Conservation (phyloP, 2,797 vertebrate genomes). For the Fratercula arctica region DNA sequence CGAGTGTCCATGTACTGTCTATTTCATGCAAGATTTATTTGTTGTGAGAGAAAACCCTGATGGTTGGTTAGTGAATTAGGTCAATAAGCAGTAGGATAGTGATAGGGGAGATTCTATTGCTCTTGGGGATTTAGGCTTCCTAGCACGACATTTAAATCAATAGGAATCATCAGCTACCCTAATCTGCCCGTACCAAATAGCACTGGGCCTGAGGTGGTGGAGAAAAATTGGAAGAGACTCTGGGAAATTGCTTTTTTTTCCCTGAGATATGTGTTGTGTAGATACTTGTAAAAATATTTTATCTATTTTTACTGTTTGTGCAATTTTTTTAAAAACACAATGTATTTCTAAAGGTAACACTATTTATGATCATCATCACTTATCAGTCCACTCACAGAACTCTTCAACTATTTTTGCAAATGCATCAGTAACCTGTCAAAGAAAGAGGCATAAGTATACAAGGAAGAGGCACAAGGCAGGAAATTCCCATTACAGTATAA, state of each 20-base stretch:
- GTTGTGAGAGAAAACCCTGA: slow-evolving; percentile 60
- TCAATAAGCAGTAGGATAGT: slow-evolving; percentile 66
- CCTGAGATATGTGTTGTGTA: neutral
- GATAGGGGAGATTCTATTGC: slow-evolving; percentile 61
- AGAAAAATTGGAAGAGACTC: slow-evolving; percentile 14
- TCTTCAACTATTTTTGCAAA: neutral
- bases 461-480: neutral
- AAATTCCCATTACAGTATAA: neutral
- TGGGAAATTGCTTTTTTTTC: neutral
- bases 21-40: slow-evolving; percentile 69
- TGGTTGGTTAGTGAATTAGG: slow-evolving; percentile 67
- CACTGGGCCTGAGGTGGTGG: slow-evolving; percentile 6
- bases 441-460: neutral
- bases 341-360: neutral
- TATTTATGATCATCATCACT: neutral
- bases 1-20: neutral
- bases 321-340: neutral
- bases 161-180: slow-evolving; percentile 58
- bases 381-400: neutral
- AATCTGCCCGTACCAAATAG: slow-evolving; percentile 37
- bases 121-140: slow-evolving; percentile 63
- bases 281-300: neutral
- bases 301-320: neutral
- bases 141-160: slow-evolving; percentile 62
- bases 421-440: neutral